Conservation (phyloP, 2,113 vertebrate genomes). For the Dromiciops gliroides region DNA sequence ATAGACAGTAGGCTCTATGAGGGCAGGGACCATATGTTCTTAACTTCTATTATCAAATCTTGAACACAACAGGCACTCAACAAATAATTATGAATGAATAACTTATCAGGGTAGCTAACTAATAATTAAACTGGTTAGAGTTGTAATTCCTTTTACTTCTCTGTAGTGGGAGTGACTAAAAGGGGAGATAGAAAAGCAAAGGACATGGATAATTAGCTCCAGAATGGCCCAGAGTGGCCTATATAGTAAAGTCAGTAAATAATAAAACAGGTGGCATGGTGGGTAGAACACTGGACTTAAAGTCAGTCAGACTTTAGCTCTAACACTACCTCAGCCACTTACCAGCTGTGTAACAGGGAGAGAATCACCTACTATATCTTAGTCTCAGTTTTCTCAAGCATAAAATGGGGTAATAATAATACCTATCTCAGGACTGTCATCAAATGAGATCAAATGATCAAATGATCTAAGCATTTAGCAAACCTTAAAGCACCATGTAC, state of each 20-base stretch:
- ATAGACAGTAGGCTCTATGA: not conserved
- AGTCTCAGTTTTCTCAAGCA: not conserved
- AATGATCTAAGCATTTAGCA: too few relatives aligned
- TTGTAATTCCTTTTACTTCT: slow-evolving; percentile 22
- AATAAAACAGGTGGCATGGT: slow-evolving; percentile 20
- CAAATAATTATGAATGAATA: slow-evolving; percentile 39
- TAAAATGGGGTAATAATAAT: not conserved
- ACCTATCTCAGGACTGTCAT: not conserved
- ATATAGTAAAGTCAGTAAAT: slow-evolving; percentile 31
- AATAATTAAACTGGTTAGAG: slow-evolving; percentile 38
- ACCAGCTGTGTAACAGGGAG: not conserved
- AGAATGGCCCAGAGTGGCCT: not conserved
- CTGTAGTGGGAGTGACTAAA: slow-evolving; percentile 24
- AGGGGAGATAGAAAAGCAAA: slow-evolving; percentile 23
- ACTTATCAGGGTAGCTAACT: slow-evolving; percentile 39
- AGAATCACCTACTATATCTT: not conserved
- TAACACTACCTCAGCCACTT: not conserved
- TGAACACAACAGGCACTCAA: not conserved
- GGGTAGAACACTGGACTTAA: not conserved
- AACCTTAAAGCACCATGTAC: too few relatives aligned
- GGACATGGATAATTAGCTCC: not conserved
- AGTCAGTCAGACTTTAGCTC: not conserved
- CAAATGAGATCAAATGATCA: not conserved
- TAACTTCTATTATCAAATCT: not conserved
- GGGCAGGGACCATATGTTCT: not conserved